Base-by-base conservation (phyloP, 2,113 vertebrate species). In the Lynx canadensis region DNA sequence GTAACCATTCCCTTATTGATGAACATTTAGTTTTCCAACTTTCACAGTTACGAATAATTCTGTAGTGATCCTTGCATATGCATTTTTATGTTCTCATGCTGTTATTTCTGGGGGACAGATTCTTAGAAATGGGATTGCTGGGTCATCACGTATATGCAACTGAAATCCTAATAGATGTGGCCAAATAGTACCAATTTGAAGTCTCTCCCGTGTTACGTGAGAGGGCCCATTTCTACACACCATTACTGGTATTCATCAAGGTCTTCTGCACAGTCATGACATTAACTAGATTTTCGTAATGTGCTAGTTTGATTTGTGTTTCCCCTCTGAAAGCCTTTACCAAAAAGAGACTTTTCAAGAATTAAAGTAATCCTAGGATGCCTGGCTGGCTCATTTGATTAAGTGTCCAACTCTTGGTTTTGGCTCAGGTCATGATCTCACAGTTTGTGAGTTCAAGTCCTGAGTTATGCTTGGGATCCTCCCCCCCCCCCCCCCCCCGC, bases 21-120 rank as follows among this genome's bases (percentile, higher is more conserved):
- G 57, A 95, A 80, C 29, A 48, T 89, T 93, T 36, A 41, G 18
- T 90, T 94, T 89, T 90, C 45, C n/a, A 94, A 6, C 29, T 92
- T 94, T 86, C 92, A 45, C 33, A 84, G 11, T 89, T 89, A 27
- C 3, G 18, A 89, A 25, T 85, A 76, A 73, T 91, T 94, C 50
- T 86, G 1, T 81, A 76, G 27, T 92, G 23, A 66, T 84, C 31
- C 63, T 91, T 87, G 3, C 16, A 69, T 7, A 13, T 71, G 1
- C 60, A 10, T 38, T 87, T 93, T 36, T 85, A 45, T 86, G 55
- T 73, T 74, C 38, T 79, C 14, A 23, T 86, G 29, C 60, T 83
- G 0, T 91, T 80, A 21, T 74, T 94, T 85, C 50, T 95, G 14
- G 89, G 65, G 60, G 38, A 63, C 60, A 90, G 9, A 52, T 38